Base-by-base conservation (phyloP, 2,113 vertebrate genomes). In the Suncus etruscus region DNA sequence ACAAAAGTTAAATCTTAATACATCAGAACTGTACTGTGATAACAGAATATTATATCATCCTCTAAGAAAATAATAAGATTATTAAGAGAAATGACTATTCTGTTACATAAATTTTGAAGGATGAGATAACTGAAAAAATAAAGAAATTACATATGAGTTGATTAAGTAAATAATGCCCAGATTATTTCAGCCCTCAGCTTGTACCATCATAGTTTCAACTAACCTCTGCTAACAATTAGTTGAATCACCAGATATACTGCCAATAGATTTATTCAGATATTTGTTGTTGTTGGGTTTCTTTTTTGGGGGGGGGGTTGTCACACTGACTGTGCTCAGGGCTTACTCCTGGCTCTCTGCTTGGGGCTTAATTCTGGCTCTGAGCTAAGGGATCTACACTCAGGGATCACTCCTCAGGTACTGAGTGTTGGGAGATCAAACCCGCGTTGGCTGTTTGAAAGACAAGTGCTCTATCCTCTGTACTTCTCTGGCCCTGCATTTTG, bases 21-120 rank as follows among this genome's bases (percentile, higher is more conserved):
- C 12, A 47, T 39, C 31, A 70, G 6, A 51, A 79, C 4, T 50
- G 50, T 10, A 27, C 24, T 58, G 7, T 54, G 70, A 10, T 45
- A 14, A 77, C 63, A 86, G 54, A 76, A 95, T 89, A 39, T 76
- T 51, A 84, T 12, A 75, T 66, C 22, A 50, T 31, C 86, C 18
- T 63, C 27, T 77, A 68, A 61, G 29, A 11, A 9, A 18, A 27
- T n/a, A 18, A 63, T 63, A 79, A 77, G 11, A 20, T 1, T 15
- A 87, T 45, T 48, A 15, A 45, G 54, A 48, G 80, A 86, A 94
- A 81, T 54, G 72, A 90, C 48, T 61, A 10, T 76, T 80, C 1
- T 2, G 27, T 47, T 58, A 83, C 84, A 79, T 74, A 86, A 25
- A 45, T 69, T 83, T 81, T 89, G 16, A 89, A 95, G 74, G 54